phyloP scores from a whole-genome alignment of 1,140 invertebrate species.

The Apis mellifera region DNA sequence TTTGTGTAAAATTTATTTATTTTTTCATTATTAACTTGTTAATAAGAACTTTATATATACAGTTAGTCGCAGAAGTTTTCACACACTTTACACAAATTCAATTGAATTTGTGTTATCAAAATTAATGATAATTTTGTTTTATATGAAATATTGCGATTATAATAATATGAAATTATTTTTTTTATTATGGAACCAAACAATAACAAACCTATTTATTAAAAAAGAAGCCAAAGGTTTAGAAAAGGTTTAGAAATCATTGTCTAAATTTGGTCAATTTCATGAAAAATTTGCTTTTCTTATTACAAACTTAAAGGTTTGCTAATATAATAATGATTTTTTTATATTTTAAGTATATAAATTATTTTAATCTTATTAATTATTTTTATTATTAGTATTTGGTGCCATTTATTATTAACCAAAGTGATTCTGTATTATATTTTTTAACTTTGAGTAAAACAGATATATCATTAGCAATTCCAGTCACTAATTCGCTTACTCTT shows the following conservation, averaged over 20 bases:
- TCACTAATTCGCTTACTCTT: constrained; percentile 87
- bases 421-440: constrained; percentile 86
- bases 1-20: no score
- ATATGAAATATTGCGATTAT: no score
- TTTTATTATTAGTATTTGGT: constrained; percentile 83
- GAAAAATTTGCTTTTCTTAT: constrained; percentile 84
- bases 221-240: constrained; percentile 84
- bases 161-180: no score
- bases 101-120: no score
- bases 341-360: background rate
- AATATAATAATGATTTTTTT: no score
- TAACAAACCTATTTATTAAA: constrained; percentile 86
- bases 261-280: constrained; percentile 80
- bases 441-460: constrained; percentile 83
- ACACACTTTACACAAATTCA: no score
- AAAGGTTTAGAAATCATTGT: constrained; percentile 81
- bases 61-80: no score
- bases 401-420: constrained; percentile 87
- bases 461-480: constrained; percentile 86
- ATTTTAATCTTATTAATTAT: constrained; percentile 33
- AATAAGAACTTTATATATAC: no score
- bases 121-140: no score
- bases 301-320: constrained; percentile 82
- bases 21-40: no score
- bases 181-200: no score